Conservation (phyloP, 2,888 invertebrate species). For the Thelaira solivaga region DNA sequence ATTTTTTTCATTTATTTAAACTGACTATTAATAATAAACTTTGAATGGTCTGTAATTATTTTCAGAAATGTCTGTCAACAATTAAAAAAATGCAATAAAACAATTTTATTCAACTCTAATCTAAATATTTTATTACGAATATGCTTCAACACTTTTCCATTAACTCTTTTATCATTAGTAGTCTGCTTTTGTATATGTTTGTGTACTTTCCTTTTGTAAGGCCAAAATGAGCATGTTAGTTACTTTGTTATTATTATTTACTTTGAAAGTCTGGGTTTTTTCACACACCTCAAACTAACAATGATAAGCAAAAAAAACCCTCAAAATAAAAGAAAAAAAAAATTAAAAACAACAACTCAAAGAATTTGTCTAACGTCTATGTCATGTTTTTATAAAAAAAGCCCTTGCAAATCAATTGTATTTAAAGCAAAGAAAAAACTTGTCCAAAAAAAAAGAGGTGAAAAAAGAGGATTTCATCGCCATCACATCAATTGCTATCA, state of each 20-base stretch:
- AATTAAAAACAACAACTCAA: constrained; percentile 4
- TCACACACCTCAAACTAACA: constrained; percentile 34
- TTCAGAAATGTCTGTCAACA: background rate
- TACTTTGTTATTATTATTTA: constrained; percentile 58
- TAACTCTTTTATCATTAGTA: background rate
- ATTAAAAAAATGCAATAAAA: too few species aligned
- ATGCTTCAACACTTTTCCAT: constrained; percentile 22
- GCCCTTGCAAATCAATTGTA: constrained; percentile 35
- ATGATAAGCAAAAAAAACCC: background rate
- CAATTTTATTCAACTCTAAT: constrained; percentile 10
- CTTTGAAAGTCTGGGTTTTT: constrained; percentile 58
- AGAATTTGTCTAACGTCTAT: constrained; percentile 35
- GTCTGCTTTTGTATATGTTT: background rate
- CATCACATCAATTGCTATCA: constrained; percentile 39
- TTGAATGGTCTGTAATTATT: constrained; percentile 11
- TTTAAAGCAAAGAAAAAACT: background rate
- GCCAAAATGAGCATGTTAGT: constrained; percentile 14
- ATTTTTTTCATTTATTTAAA: too few species aligned
- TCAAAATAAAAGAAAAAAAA: background rate
- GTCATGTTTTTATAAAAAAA: constrained; percentile 28
- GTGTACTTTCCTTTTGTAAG: background rate
- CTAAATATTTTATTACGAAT: constrained; percentile 15
- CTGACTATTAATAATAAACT: background rate
- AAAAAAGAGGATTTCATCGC: constrained; percentile 27
- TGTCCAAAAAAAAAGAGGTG: background rate